Conservation (phyloP, 2,888 invertebrate genomes). For the Chelonus formosanus region DNA sequence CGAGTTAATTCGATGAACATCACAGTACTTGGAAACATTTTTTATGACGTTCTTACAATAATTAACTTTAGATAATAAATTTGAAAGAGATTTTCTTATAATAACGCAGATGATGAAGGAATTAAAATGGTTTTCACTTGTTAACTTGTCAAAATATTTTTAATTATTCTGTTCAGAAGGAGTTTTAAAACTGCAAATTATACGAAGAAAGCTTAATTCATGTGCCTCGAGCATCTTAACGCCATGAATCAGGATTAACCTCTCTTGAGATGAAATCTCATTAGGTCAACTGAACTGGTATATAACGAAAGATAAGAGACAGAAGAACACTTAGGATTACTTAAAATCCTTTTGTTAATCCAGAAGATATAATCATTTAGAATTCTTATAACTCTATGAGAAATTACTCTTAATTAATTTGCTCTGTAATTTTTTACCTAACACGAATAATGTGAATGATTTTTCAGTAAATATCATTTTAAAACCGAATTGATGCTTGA, state of each 20-base stretch:
- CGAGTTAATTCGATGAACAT: conserved; percentile 12
- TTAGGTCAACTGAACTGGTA: conserved; percentile 40
- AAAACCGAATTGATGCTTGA: too few relatives aligned
- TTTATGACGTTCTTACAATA: not conserved
- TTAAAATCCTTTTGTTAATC: conserved; percentile 38
- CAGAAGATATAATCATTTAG: conserved; percentile 37
- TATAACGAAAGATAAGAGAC: conserved; percentile 41
- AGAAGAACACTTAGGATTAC: conserved; percentile 38
- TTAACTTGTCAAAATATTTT: not conserved
- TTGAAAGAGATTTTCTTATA: conserved; percentile 4
- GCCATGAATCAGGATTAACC: conserved; percentile 41
- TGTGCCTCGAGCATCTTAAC: conserved; percentile 26
- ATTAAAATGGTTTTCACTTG: too few relatives aligned
- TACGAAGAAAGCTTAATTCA: not conserved
- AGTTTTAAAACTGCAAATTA: not conserved
- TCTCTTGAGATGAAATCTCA: conserved; percentile 39
- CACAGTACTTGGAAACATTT: conserved; percentile 1
- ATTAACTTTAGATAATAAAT: not conserved
- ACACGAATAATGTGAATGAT: too few relatives aligned
- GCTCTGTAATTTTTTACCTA: too few relatives aligned
- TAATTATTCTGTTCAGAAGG: conserved; percentile 9
- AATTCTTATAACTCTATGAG: conserved; percentile 11
- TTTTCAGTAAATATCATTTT: too few relatives aligned
- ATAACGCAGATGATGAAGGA: too few relatives aligned
- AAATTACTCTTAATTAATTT: too few relatives aligned